Conservation (phyloP, 2,888 invertebrate genomes). For the Teleogryllus oceanicus region DNA sequence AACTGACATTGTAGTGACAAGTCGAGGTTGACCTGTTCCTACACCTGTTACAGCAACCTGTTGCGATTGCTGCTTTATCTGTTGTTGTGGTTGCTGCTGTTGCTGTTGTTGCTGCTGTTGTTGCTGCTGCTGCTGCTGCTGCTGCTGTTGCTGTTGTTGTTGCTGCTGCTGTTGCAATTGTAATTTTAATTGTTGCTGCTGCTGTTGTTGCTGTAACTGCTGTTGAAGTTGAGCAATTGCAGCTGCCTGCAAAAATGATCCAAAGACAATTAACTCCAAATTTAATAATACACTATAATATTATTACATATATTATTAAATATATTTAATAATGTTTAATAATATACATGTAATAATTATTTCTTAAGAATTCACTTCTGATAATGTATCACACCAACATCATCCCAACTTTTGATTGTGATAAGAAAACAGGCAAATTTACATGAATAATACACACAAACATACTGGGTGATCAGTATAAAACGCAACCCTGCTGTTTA, state of each 20-base stretch:
- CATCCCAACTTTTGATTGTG: no score
- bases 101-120: conserved; percentile 38
- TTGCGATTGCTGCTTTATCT: conserved; percentile 35
- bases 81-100: conserved; percentile 34
- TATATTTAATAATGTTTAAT: not conserved
- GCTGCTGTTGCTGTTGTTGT: conserved; percentile 36
- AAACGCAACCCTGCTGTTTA: no score
- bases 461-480: no score
- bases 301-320: not conserved
- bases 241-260: conserved; percentile 36
- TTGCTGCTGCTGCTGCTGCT: conserved; percentile 34
- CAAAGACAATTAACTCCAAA: not conserved
- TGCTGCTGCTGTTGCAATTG: conserved; percentile 39
- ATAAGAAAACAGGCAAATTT: no score
- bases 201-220: conserved; percentile 39
- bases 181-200: conserved; percentile 34
- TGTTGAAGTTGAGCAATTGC: conserved; percentile 42
- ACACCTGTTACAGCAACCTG: conserved; percentile 29
- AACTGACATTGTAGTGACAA: conserved; percentile 34
- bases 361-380: no score
- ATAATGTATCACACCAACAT: no score
- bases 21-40: conserved; percentile 24
- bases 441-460: no score
- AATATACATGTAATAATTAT: not conserved
- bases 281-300: not conserved